phyloP scores from a whole-genome alignment of 2,113 vertebrate genomes.

The Tympanuchus pallidicinctus region DNA sequence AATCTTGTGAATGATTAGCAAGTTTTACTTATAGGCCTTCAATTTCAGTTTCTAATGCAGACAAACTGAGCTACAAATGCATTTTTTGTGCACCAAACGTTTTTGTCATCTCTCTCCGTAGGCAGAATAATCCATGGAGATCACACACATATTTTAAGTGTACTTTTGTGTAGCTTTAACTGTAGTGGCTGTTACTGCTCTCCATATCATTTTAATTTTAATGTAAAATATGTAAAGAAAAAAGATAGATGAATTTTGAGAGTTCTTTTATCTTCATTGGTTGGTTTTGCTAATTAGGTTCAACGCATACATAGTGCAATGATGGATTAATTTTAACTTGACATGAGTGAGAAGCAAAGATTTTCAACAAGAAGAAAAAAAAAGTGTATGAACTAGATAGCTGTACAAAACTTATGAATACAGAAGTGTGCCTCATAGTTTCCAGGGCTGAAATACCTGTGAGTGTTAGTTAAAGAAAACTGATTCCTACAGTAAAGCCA shows the following conservation, averaged over 20 bases:
- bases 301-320: background rate
- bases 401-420: background rate
- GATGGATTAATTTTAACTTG: conserved; percentile 27
- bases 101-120: background rate
- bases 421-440: background rate
- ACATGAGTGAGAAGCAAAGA: background rate
- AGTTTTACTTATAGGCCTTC: background rate
- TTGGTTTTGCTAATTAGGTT: conserved; percentile 34
- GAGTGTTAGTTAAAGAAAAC: background rate
- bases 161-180: background rate
- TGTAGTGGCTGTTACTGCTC: background rate
- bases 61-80: background rate
- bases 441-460: conserved; percentile 5
- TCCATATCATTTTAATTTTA: background rate
- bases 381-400: background rate
- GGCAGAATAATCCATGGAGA: background rate
- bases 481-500: background rate
- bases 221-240: background rate
- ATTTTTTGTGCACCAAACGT: background rate
- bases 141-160: background rate
- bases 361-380: background rate
- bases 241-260: conserved; percentile 26
- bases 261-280: conserved; percentile 25
- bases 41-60: background rate
- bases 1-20: background rate